phyloP scores from a whole-genome alignment of 1,140 invertebrate species.

The Eufriesea mexicana region DNA sequence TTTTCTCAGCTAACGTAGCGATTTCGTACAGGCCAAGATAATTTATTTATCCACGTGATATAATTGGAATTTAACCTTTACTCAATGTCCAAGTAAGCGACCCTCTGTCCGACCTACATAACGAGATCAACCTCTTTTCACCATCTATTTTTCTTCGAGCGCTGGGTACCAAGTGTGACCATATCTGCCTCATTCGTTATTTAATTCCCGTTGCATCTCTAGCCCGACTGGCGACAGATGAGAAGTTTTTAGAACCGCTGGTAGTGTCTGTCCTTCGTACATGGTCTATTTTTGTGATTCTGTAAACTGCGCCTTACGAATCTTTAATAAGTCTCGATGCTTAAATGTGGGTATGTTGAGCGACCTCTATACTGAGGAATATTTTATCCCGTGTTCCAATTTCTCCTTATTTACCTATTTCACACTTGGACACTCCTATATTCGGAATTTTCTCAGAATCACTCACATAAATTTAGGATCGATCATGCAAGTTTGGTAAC shows the following conservation, averaged over 20 bases:
- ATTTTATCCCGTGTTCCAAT: not conserved
- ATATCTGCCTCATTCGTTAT: constrained; percentile 48
- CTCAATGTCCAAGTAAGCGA: constrained; percentile 52
- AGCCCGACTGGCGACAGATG: not conserved
- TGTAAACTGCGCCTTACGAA: not conserved
- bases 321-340: constrained; percentile 13
- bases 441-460: too few relatives aligned
- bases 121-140: constrained; percentile 45
- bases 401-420: not conserved
- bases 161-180: constrained; percentile 1
- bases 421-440: too few relatives aligned
- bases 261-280: not conserved
- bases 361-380: not conserved
- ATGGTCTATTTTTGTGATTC: constrained; percentile 1
- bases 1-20: constrained; percentile 5
- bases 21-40: constrained; percentile 31
- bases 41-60: constrained; percentile 61
- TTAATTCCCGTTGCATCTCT: constrained; percentile 28
- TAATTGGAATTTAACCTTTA: constrained; percentile 77
- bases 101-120: constrained; percentile 62
- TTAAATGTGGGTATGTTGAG: not conserved
- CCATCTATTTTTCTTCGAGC: constrained; percentile 35
- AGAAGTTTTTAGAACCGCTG: constrained; percentile 3
- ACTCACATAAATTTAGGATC: too few relatives aligned
- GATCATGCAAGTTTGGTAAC: too few relatives aligned